A percentile compares a stretch with the other conserved stretches of the same genome.
Conservation (phyloP, 2,797 vertebrate species). For the Coilia nasus region DNA sequence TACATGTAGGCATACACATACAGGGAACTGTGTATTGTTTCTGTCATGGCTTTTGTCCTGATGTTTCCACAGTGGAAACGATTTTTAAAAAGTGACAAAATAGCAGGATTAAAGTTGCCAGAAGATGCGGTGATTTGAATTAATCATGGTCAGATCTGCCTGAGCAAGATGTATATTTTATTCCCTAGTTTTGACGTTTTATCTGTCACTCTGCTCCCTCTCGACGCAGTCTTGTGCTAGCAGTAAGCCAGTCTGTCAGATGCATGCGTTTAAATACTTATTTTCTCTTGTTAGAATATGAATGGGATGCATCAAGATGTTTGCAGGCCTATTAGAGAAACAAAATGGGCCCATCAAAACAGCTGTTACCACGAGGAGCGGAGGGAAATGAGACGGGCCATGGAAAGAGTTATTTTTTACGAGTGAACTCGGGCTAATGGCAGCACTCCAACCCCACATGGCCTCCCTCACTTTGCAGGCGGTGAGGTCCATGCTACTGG, state of each 20-base stretch:
- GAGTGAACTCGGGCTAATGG: neutral
- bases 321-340: constrained; percentile 71
- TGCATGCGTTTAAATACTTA: constrained; percentile 69
- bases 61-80: constrained; percentile 56
- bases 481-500: too few relatives aligned
- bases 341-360: constrained; percentile 76
- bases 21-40: constrained; percentile 67
- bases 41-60: constrained; percentile 61
- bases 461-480: too few relatives aligned
- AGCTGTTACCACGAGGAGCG: constrained; percentile 63
- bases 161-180: constrained; percentile 60
- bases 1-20: constrained; percentile 70
- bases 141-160: constrained; percentile 54
- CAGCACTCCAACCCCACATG: constrained; percentile 21
- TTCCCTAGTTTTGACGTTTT: constrained; percentile 31
- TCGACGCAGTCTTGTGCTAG: constrained; percentile 38
- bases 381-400: constrained; percentile 62
- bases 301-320: constrained; percentile 71
- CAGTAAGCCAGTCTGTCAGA: constrained; percentile 63
- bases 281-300: constrained; percentile 66
- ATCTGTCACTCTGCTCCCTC: constrained; percentile 1
- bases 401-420: constrained; percentile 68
- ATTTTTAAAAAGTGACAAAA: constrained; percentile 70
- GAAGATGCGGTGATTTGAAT: constrained; percentile 42
- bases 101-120: constrained; percentile 50